These are phyloP conservation scores for Mareca strepera DNA, from an alignment of 2,797 vertebrate genomes.

Conservation along the genomic window DNA sequence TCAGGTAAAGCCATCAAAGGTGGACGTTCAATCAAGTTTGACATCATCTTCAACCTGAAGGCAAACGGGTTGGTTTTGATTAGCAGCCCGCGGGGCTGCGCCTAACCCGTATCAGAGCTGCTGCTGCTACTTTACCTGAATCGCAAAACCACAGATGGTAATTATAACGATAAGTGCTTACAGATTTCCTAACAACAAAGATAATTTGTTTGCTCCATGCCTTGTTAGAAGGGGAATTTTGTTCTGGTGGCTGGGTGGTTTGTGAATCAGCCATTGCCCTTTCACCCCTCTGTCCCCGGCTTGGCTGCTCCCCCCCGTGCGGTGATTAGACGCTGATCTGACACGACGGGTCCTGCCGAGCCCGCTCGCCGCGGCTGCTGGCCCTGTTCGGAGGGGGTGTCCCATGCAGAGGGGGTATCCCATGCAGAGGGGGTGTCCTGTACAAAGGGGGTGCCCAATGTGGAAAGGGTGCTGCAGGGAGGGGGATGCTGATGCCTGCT, in stretches of 20 bases:
- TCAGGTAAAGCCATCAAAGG: conserved; percentile 74
- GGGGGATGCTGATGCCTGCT: neutral
- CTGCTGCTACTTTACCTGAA: conserved; percentile 77
- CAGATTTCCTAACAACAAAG: conserved; percentile 82
- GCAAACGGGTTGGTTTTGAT: conserved; percentile 79
- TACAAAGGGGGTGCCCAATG: too few species aligned
- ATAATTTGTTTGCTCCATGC: conserved; percentile 82
- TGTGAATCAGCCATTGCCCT: conserved; percentile 70
- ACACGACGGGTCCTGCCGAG: conserved; percentile 16
- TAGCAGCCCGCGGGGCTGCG: conserved; percentile 61
- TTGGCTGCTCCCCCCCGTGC: conserved; percentile 38
- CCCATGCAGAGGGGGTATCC: too few species aligned
- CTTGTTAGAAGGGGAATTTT: conserved; percentile 77
- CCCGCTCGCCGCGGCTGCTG: neutral
- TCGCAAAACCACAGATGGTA: conserved; percentile 77
- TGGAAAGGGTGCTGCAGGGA: neutral
- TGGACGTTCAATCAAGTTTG: conserved; percentile 70
- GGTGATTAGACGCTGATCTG: conserved; percentile 62
- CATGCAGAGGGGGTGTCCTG: too few species aligned
- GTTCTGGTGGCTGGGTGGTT: conserved; percentile 77
- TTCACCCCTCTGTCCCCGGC: conserved; percentile 68
- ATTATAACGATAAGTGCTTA: conserved; percentile 81
- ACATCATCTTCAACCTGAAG: conserved; percentile 71
- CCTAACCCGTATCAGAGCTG: conserved; percentile 60
- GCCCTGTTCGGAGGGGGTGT: too few species aligned